Evolutionary conservation across 2,113 vertebrate genomes (phyloP), one percentile per base, ranked within the genome.

Genomic region (Anthoscopus minutus): DNA sequence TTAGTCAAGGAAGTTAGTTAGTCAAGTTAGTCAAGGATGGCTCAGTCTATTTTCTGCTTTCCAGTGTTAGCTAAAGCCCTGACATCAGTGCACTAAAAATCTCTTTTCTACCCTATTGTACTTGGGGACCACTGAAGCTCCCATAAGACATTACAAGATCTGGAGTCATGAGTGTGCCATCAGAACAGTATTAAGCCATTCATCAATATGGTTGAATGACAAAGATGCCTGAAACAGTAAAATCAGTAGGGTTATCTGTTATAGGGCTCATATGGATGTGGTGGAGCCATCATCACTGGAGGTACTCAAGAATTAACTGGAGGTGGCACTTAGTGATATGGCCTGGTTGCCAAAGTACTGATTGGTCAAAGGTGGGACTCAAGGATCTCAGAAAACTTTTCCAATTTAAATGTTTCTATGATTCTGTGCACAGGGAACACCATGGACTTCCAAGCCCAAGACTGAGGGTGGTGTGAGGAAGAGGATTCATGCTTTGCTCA

Each of bases 281-380:
- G 40, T n/a, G 38, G 13, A 70, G n/a, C 58, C 47, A 24, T 27
- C 15, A 37, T 20, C 47, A 42, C 10, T 54, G n/a, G 13, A 61
- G 15, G 4, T 42, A 47, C 18, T 40, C 35, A 64, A 35, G 25
- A 64, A 48, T 15, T 1, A 0, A 22, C 20, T 70, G n/a, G 24
- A 40, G 10, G 13, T 7, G 28, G 19, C 28, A n/a, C 16, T 62
- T 56, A 40, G 11, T 28, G 18, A 15, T 23, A 15, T 8, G 5
- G 7, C 24, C 53, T 23, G 7, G 30, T 15, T 71, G n/a, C 19
- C 35, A 71, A 48, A 40, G 40, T 4, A 53, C n/a, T 21, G 24
- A 17, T 47, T 3, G 4, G 11, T 47, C 1, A 0, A 62, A 62
- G 48, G 13, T 2, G 62, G 42, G n/a, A 40, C 40, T 25, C 24